Evolutionary conservation across 2,113 vertebrate genomes (phyloP).

Genomic region (Thryonomys swinderianus): DNA sequence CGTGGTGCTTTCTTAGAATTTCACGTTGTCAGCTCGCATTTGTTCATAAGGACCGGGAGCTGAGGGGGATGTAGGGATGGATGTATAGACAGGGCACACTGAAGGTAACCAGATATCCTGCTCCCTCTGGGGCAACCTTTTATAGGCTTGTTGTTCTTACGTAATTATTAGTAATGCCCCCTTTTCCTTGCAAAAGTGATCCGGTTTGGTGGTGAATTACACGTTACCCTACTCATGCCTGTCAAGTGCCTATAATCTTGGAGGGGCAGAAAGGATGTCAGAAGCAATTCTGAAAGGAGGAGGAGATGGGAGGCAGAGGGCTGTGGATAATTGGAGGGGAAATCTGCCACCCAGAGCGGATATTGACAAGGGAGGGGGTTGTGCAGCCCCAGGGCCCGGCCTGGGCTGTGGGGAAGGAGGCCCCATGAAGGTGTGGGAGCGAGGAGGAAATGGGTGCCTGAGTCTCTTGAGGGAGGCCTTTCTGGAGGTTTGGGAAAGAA

Average conservation of each 20-base stretch:
- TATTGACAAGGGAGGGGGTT: neutral
- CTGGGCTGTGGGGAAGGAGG: neutral
- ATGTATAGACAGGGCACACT: neutral
- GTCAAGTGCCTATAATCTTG: neutral
- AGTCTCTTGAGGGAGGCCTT: neutral
- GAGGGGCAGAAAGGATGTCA: neutral
- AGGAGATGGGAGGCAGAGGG: neutral
- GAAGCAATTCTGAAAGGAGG: neutral
- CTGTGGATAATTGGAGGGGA: neutral
- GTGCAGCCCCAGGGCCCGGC: neutral
- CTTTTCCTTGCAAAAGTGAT: neutral
- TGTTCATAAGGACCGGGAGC: neutral
- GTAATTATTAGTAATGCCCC: neutral
- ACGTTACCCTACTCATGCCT: neutral
- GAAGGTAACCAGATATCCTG: conserved; percentile 20
- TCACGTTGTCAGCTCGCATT: neutral
- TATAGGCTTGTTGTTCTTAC: neutral
- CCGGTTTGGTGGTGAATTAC: neutral
- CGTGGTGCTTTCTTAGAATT: neutral
- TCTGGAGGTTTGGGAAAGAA: neutral
- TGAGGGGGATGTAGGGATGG: neutral
- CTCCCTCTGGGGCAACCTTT: neutral
- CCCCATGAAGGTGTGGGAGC: neutral
- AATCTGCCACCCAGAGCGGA: neutral
- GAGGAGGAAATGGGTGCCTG: neutral